phyloP scores from a whole-genome alignment of 2,797 vertebrate genomes.

The Peromyscus aztecus region DNA sequence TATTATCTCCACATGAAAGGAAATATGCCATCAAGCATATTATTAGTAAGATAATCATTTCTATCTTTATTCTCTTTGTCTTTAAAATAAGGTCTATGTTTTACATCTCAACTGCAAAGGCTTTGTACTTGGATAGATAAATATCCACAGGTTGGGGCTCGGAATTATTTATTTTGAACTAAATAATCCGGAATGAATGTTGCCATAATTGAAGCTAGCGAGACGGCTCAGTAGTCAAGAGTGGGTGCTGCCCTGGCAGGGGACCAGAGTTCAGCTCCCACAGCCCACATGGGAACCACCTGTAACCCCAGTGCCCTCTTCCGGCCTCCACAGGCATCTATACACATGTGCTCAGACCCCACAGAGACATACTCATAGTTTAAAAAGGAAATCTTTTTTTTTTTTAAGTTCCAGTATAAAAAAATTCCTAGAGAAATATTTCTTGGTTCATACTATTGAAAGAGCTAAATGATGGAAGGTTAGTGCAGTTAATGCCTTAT shows the following conservation, averaged over 20 bases:
- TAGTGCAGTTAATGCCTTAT: slow-evolving; percentile 25
- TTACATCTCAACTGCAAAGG: slow-evolving; percentile 11
- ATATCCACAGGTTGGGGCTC: background rate
- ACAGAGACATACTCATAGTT: background rate
- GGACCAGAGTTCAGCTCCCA: background rate
- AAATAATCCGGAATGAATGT: background rate
- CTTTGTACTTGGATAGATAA: slow-evolving; percentile 1
- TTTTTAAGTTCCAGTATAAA: background rate
- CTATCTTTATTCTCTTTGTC: background rate
- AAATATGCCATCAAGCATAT: background rate
- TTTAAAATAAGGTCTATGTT: slow-evolving; percentile 25
- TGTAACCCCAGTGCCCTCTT: background rate
- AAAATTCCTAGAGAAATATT: background rate
- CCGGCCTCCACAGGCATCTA: background rate
- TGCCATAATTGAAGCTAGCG: background rate
- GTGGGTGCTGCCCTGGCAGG: background rate
- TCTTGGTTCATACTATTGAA: slow-evolving; percentile 37
- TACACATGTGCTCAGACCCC: background rate
- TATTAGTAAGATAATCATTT: background rate
- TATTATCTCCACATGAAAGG: background rate
- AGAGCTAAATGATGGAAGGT: background rate
- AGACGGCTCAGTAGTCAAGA: background rate
- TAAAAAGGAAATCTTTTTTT: background rate
- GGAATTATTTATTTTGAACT: slow-evolving; percentile 50
- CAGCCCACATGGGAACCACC: background rate